Evolutionary conservation across 1,140 invertebrate species (phyloP), one percentile per base, ranked within the genome.

Genomic region (Musca domestica): DNA sequence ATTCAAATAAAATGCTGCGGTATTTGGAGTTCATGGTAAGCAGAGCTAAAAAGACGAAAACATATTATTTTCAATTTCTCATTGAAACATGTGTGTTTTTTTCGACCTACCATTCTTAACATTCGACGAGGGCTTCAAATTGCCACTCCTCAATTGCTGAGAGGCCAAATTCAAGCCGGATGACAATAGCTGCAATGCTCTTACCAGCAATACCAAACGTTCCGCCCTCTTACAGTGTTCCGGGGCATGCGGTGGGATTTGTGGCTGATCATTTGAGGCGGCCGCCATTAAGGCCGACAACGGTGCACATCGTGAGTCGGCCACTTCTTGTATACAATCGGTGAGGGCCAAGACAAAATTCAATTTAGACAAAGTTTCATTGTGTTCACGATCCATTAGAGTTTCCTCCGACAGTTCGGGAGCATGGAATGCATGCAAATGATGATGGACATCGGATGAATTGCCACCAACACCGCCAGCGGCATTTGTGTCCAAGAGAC

Each of bases 381-480:
- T 96, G 83, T 98, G 96, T 77, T 95, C 94, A 67, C 91, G 88
- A 87, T 96, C 95, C 70, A 98, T 87, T 19, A 99, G 85, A 20
- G 96, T 98, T 84, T 99, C 96, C 83, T 98, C 95, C 46, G 94
- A 93, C 66, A 99, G 83, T 81, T 98, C 95, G 6, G 95, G 95
- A 25, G 92, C 88, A 23, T 94, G 88, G 83, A 96, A 97, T 75
- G 77, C 67, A 74, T 74, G 69, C 89, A 89, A 69, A 92, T 87
- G 67, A 89, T 90, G 85, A 34, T 61, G 56, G 17, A 17, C 19
- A 61, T 61, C 56, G 0, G 56, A 12, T 70, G 85, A 83, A 66
- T 85, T 83, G 10, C 54, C 65, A 46, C 70, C 71, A 14, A 22
- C 48, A 58, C 70, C 71, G 14, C 68, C 71, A 20, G 51, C 64